Percentiles rank a stretch among this genome's conserved stretches.
Conservation (phyloP, 2,888 invertebrate genomes). For the Spilosoma lubricipeda region DNA sequence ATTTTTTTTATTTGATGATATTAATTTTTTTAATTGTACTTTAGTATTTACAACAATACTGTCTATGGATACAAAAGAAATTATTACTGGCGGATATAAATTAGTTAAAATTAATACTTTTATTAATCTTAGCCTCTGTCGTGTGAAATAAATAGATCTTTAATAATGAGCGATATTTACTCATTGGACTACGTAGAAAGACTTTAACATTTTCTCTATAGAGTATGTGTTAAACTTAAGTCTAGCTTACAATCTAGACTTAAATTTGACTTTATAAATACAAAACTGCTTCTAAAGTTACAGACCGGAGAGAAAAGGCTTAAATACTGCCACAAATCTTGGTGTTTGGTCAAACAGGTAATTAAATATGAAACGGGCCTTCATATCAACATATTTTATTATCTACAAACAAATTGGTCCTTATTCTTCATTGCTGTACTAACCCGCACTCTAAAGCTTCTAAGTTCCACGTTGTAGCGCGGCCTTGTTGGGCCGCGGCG, state of each 20-base stretch:
- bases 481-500: constrained; percentile 57
- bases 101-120: constrained; percentile 20
- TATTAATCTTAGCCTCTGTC: constrained; percentile 34
- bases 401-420: constrained; percentile 17
- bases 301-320: neutral
- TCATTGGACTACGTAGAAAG: constrained; percentile 26
- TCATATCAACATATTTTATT: constrained; percentile 37
- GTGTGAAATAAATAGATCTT: constrained; percentile 13
- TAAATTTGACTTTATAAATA: too few relatives aligned
- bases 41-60: constrained; percentile 20
- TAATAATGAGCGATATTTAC: constrained; percentile 25
- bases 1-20: neutral
- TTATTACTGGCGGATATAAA: constrained; percentile 9
- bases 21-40: constrained; percentile 33
- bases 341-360: constrained; percentile 10
- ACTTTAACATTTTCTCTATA: constrained; percentile 19
- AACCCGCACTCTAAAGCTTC: constrained; percentile 82
- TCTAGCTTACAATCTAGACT: too few relatives aligned
- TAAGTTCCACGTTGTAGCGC: constrained; percentile 68
- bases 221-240: constrained; percentile 5
- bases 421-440: constrained; percentile 57
- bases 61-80: constrained; percentile 10
- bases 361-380: constrained; percentile 28
- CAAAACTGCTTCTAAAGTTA: neutral
- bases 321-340: constrained; percentile 12